Evolutionary conservation across 2,888 invertebrate species (phyloP).

Genomic region (Linnaemya tessellans): DNA sequence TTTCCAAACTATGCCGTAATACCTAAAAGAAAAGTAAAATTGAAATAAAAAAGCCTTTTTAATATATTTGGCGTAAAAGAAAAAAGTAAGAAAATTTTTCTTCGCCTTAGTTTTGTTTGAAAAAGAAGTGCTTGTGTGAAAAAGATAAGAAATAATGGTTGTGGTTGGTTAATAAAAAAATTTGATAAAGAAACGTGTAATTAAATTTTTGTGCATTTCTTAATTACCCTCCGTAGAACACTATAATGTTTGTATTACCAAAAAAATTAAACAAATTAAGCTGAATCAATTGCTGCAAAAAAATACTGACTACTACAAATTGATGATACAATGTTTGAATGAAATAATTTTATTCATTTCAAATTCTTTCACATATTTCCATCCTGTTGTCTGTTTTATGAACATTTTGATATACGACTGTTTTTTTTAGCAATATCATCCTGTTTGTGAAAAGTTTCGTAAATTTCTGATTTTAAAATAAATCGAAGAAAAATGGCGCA

Average conservation of each 20-base stretch:
- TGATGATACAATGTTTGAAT: conserved; percentile 24
- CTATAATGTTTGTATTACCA: not conserved
- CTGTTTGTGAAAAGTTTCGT: conserved; percentile 19
- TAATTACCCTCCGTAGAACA: not conserved
- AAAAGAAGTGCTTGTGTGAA: conserved; percentile 60
- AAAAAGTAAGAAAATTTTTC: conserved; percentile 66
- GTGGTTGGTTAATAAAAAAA: conserved; percentile 57
- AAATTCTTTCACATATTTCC: not conserved
- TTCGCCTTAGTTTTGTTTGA: conserved; percentile 49
- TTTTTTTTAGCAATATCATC: conserved; percentile 54
- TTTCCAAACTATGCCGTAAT: conserved; percentile 24
- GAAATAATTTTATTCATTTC: conserved; percentile 20
- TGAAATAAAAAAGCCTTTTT: conserved; percentile 13
- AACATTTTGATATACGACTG: conserved; percentile 5
- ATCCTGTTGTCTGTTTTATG: not conserved
- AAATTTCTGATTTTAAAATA: conserved; percentile 53
- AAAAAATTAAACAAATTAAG: conserved; percentile 12
- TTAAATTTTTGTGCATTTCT: conserved; percentile 27
- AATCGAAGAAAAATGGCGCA: conserved; percentile 78
- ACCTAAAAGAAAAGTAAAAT: conserved; percentile 18
- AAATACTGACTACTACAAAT: not conserved
- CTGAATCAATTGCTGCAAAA: conserved; percentile 10
- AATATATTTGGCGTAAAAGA: conserved; percentile 38
- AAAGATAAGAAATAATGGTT: conserved; percentile 65
- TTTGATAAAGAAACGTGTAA: conserved; percentile 60